phyloP scores from a whole-genome alignment of 2,888 invertebrate species.

The Melanargia galathea region DNA sequence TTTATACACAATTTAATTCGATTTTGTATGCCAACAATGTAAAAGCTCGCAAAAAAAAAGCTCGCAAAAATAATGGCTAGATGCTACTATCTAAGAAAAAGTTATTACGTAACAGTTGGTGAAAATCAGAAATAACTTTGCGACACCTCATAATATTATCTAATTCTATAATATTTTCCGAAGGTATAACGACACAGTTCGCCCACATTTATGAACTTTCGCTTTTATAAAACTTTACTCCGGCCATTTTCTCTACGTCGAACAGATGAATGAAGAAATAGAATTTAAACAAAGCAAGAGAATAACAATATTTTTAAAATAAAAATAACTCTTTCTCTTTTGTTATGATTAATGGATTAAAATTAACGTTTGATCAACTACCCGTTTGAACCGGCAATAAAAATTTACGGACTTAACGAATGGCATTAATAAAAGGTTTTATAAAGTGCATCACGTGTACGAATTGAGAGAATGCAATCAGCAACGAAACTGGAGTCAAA shows the following conservation, averaged over 20 bases:
- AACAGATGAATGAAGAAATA: background rate
- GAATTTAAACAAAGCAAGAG: background rate
- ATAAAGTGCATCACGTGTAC: background rate
- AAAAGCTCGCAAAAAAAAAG: constrained; percentile 30
- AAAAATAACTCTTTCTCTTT: too few species aligned
- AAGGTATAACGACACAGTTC: constrained; percentile 18
- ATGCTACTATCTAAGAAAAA: constrained; percentile 29
- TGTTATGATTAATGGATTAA: background rate
- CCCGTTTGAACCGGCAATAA: constrained; percentile 4
- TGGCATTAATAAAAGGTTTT: constrained; percentile 12
- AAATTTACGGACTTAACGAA: constrained; percentile 11
- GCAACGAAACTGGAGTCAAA: too few species aligned
- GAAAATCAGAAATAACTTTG: constrained; percentile 28
- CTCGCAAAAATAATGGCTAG: constrained; percentile 32
- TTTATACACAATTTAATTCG: constrained; percentile 36
- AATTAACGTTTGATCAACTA: constrained; percentile 10
- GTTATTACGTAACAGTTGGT: constrained; percentile 35
- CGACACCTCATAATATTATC: constrained; percentile 23
- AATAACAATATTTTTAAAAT: too few species aligned
- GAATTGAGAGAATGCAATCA: background rate
- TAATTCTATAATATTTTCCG: constrained; percentile 22
- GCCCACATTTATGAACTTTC: constrained; percentile 21
- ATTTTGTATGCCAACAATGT: constrained; percentile 43
- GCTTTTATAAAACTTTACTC: background rate
- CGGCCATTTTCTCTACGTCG: background rate